phyloP scores from a whole-genome alignment of 2,797 vertebrate species.

The Dryobates pubescens region DNA sequence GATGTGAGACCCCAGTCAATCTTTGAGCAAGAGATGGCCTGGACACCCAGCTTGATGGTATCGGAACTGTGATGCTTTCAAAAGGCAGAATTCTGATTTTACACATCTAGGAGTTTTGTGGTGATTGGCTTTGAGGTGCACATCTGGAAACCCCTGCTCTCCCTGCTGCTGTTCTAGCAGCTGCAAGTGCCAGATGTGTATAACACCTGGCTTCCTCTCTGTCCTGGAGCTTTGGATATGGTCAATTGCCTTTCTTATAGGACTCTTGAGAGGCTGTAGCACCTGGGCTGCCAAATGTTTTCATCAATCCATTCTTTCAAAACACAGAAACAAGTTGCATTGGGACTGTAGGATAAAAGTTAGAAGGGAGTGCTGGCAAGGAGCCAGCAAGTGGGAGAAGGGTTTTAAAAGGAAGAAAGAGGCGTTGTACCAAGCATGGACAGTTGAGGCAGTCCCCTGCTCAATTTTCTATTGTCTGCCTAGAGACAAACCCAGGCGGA shows the following conservation, averaged over 20 bases:
- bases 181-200: background rate
- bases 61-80: background rate
- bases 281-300: background rate
- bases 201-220: background rate
- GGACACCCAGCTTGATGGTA: background rate
- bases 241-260: background rate
- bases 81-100: background rate
- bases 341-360: background rate
- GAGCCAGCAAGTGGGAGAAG: background rate
- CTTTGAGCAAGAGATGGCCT: background rate
- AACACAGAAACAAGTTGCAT: accelerated
- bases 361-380: background rate
- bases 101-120: background rate
- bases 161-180: background rate
- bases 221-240: background rate
- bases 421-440: background rate
- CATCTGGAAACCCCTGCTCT: background rate
- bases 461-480: background rate
- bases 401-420: background rate
- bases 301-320: background rate
- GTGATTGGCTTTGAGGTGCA: background rate
- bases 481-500: background rate
- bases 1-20: background rate
- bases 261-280: background rate
- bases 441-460: background rate